phyloP scores from a whole-genome alignment of 2,113 vertebrate species.

The Arenaria interpres region DNA sequence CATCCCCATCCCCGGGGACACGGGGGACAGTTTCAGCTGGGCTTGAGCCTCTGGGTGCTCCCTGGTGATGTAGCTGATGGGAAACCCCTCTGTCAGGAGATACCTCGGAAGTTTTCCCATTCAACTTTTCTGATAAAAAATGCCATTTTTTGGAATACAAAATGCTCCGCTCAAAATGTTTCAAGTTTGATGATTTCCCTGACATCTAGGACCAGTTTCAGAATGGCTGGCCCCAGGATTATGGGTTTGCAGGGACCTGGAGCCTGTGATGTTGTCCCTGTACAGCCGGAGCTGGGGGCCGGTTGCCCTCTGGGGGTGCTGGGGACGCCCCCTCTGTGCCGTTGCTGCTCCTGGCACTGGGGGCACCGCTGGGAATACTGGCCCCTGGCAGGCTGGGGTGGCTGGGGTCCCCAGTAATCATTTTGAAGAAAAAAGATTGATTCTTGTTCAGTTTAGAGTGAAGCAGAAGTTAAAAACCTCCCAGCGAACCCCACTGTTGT shows the following conservation, averaged over 20 bases:
- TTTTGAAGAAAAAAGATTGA: background rate
- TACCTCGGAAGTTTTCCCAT: background rate
- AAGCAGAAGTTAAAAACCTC: background rate
- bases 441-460: background rate
- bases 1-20: background rate
- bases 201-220: background rate
- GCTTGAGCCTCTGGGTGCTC: background rate
- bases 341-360: background rate
- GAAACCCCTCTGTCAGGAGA: background rate
- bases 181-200: background rate
- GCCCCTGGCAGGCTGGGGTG: background rate
- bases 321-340: background rate
- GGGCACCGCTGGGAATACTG: fast-evolving
- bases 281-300: fast-evolving
- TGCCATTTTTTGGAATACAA: background rate
- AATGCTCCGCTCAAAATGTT: background rate
- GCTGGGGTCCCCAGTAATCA: fast-evolving
- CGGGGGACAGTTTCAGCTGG: background rate
- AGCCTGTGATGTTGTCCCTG: background rate
- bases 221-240: fast-evolving
- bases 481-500: fast-evolving
- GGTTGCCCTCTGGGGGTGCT: background rate
- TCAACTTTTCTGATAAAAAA: background rate
- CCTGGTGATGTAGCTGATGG: background rate
- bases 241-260: background rate